These are phyloP conservation scores for Carduelis carduelis DNA, from an alignment of 2,797 vertebrate species.

Conservation along the genomic window DNA sequence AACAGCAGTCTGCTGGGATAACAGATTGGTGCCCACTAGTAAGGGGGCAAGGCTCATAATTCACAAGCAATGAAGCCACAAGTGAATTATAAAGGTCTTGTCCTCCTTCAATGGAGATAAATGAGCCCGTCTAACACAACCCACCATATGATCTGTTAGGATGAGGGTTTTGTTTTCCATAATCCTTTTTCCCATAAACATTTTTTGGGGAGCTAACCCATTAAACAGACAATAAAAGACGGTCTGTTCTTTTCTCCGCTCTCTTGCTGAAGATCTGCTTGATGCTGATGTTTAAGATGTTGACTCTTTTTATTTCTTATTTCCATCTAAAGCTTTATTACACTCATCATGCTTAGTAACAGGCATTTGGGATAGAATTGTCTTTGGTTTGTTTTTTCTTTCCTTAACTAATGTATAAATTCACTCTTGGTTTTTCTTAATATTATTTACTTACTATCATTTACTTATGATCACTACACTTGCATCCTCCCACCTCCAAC, in stretches of 20 bases:
- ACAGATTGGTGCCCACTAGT: not conserved
- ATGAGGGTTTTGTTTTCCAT: not conserved
- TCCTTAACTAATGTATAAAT: not conserved
- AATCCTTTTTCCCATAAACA: not conserved
- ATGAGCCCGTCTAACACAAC: not conserved
- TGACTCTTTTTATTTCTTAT: not conserved
- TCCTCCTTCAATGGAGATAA: slow-evolving; percentile 31
- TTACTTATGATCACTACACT: not conserved
- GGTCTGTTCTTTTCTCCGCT: not conserved
- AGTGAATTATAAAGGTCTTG: slow-evolving; percentile 45
- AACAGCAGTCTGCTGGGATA: not conserved
- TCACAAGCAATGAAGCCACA: slow-evolving; percentile 44
- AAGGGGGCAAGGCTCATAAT: slow-evolving; percentile 1
- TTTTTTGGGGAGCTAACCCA: not conserved
- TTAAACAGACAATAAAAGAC: not conserved
- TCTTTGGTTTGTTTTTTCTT: not conserved
- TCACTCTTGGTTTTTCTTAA: not conserved
- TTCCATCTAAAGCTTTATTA: not conserved
- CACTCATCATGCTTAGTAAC: not conserved
- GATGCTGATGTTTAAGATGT: not conserved
- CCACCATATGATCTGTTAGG: not conserved
- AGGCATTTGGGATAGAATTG: not conserved
- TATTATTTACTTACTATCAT: not conserved
- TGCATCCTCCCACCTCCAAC: not conserved
- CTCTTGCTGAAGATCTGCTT: not conserved